A percentile compares a stretch with the other conserved stretches of the same genome.
phyloP scores from a whole-genome alignment of 2,113 vertebrate genomes.

The Glaucidium brasilianum region DNA sequence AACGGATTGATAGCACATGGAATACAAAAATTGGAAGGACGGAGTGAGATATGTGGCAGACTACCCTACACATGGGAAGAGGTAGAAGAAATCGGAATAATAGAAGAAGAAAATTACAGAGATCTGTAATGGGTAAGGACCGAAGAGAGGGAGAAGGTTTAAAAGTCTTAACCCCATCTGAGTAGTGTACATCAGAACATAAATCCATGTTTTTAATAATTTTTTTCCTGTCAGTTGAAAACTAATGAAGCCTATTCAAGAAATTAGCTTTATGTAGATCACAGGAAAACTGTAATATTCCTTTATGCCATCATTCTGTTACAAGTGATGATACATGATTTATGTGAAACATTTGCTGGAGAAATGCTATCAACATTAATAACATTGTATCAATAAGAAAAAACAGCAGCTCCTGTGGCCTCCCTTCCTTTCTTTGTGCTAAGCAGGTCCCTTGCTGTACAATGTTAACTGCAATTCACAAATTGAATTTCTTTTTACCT shows the following conservation, averaged over 20 bases:
- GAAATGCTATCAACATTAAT: constrained; percentile 20
- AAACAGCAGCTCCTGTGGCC: neutral
- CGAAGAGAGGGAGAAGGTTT: neutral
- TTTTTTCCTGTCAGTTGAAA: neutral
- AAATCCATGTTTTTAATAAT: neutral
- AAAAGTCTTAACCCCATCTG: neutral
- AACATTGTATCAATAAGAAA: neutral
- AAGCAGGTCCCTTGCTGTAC: neutral
- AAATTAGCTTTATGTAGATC: neutral
- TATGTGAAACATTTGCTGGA: constrained; percentile 17
- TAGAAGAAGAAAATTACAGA: neutral
- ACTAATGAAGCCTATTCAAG: neutral
- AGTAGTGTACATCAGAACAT: neutral
- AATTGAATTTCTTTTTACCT: neutral
- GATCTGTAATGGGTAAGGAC: neutral
- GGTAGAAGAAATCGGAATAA: neutral
- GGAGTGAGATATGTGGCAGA: neutral
- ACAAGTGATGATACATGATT: neutral
- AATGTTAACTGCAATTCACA: neutral
- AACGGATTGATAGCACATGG: neutral
- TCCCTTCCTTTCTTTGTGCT: neutral
- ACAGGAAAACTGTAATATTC: neutral
- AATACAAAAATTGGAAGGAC: neutral
- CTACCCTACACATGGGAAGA: neutral
- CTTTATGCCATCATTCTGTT: neutral